Conservation (phyloP, 2,797 vertebrate genomes). For the Melopsittacus undulatus region DNA sequence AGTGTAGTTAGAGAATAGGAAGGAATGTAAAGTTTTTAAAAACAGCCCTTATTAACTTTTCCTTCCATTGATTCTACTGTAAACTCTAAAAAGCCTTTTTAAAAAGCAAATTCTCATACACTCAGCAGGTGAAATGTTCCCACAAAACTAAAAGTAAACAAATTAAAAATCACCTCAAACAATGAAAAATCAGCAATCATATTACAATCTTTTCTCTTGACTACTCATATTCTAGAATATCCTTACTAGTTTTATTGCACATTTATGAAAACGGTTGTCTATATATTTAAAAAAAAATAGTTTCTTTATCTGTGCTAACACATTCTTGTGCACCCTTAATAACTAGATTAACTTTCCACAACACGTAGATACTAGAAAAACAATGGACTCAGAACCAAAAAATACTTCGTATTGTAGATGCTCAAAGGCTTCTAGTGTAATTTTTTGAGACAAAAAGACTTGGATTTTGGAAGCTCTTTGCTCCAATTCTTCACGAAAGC, state of each 20-base stretch:
- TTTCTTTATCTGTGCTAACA: slow-evolving; percentile 69
- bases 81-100: slow-evolving; percentile 82
- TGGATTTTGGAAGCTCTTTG: slow-evolving; percentile 22
- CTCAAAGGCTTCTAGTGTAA: not conserved
- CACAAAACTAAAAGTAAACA: slow-evolving; percentile 61
- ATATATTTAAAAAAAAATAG: slow-evolving; percentile 60
- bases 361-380: slow-evolving; percentile 35
- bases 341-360: slow-evolving; percentile 58
- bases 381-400: slow-evolving; percentile 25
- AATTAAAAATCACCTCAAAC: slow-evolving; percentile 36
- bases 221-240: slow-evolving; percentile 56
- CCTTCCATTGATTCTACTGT: slow-evolving; percentile 81
- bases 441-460: slow-evolving; percentile 1
- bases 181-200: slow-evolving; percentile 64
- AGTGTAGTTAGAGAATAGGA: slow-evolving; percentile 82
- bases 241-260: slow-evolving; percentile 73
- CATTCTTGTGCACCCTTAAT: slow-evolving; percentile 67
- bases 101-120: slow-evolving; percentile 79
- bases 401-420: slow-evolving; percentile 8
- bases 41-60: slow-evolving; percentile 87
- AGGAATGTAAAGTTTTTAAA: slow-evolving; percentile 84
- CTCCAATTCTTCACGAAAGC: slow-evolving; percentile 10
- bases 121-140: slow-evolving; percentile 78
- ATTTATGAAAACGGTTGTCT: slow-evolving; percentile 72
- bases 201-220: slow-evolving; percentile 62